A percentile compares a stretch with the other conserved stretches of the same genome.
These are phyloP conservation scores for Trichonephila inaurata DNA, from an alignment of 1,140 invertebrate genomes.

Conservation along the genomic window DNA sequence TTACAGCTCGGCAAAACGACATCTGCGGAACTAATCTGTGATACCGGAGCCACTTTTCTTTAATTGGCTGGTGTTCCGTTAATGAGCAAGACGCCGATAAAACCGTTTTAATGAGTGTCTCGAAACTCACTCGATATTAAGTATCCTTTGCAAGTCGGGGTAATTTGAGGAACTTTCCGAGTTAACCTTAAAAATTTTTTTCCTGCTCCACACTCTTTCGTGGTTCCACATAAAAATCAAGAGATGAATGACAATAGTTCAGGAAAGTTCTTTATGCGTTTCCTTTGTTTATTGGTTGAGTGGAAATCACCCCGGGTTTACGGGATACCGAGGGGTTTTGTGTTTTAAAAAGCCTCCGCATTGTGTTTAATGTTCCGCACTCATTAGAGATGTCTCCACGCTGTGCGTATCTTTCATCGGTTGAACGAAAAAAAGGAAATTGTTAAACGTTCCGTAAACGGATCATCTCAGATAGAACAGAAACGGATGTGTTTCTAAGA, in stretches of 20 bases:
- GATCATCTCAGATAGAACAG: no score
- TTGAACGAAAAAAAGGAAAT: background rate
- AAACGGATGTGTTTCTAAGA: no score
- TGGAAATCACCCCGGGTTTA: conserved; percentile 1
- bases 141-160: conserved; percentile 36
- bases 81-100: conserved; percentile 53
- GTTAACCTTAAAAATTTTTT: conserved; percentile 10
- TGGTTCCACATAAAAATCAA: conserved; percentile 23
- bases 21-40: conserved; percentile 40
- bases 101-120: conserved; percentile 47
- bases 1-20: conserved; percentile 22
- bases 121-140: conserved; percentile 31
- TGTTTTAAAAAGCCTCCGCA: background rate
- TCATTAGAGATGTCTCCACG: background rate
- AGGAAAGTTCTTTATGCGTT: conserved; percentile 22
- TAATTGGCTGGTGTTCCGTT: conserved; percentile 37
- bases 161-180: conserved; percentile 38
- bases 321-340: background rate
- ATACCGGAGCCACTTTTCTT: conserved; percentile 41
- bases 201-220: background rate
- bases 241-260: conserved; percentile 38
- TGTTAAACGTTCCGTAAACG: no score
- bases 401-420: background rate
- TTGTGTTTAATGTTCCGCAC: background rate
- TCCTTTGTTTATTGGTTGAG: conserved; percentile 4